Percentiles rank a stretch among this genome's conserved stretches.
These are phyloP conservation scores for Ramphastos sulfuratus DNA, from an alignment of 2,113 vertebrate species.

Conservation along the genomic window DNA sequence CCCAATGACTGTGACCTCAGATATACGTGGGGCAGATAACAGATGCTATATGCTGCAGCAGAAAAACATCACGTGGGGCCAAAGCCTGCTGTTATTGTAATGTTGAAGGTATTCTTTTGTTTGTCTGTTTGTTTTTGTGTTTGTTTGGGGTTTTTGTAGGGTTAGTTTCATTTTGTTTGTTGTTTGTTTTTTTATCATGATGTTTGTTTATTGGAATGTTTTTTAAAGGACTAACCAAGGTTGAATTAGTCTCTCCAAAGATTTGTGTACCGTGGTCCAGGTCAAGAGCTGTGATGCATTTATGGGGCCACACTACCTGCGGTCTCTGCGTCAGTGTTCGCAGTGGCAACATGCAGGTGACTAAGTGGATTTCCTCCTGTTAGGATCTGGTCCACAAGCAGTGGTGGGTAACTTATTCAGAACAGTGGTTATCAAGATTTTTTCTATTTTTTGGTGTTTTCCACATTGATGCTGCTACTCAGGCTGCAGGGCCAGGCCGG, in stretches of 20 bases:
- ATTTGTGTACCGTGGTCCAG: neutral
- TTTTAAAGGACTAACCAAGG: neutral
- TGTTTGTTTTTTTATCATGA: too few species aligned
- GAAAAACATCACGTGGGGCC: neutral
- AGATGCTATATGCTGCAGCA: neutral
- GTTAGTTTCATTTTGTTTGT: too few species aligned
- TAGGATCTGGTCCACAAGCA: neutral
- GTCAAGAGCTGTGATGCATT: accelerated
- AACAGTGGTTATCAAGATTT: accelerated
- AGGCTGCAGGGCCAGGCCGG: neutral
- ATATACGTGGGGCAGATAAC: neutral
- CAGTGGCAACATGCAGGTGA: neutral
- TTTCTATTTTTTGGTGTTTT: neutral
- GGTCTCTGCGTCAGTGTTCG: neutral
- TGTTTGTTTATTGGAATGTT: neutral
- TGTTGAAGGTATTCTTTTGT: accelerated
- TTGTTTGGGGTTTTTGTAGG: too few species aligned
- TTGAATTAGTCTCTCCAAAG: neutral
- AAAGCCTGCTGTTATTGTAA: neutral
- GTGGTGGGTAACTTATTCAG: neutral
- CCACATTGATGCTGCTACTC: neutral
- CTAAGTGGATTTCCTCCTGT: neutral
- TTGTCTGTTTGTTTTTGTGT: too few species aligned
- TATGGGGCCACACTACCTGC: accelerated
- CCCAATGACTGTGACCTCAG: neutral